Base-by-base conservation (phyloP, 2,113 vertebrate species). In the Sylvia atricapilla region DNA sequence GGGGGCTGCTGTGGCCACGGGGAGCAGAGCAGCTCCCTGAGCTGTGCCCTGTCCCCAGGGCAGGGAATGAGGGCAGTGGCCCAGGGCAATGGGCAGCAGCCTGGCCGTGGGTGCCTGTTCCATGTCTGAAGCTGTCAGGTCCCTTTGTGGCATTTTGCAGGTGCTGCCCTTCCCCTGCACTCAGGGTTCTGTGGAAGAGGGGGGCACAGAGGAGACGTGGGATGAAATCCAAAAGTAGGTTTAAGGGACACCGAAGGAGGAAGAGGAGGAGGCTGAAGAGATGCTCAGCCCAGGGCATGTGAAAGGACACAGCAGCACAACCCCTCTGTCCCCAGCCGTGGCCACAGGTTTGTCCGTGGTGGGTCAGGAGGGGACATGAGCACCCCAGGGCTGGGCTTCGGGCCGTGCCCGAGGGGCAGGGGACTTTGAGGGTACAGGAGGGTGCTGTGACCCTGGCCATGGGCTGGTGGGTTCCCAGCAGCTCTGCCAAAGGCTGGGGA, bases 361-460 rank as follows among this genome's bases (percentile, higher is more conserved):
- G 56, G 16, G 24, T 10, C 4, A 2, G 52, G 35, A 47, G 43
- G 59, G 79, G 28, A 15, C 25, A 0, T 2, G 72, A 17, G 18
- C 58, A n/a, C 25, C 33, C 25, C 7, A 1, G 35, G 30, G 25
- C 12, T 63, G 67, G 37, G 8, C 6, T 24, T 37, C 43, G 58
- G 49, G 80, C 66, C 18, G 39, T 74, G 39, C 41, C 63, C 3
- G 0, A 35, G 64, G 18, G 23, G 1, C 37, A 28, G 43, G 66
- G 68, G 18, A 2, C 2, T 0, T 46, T 82, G 9, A 27, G 30
- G 69, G 1, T 0, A 2, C 2, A 11, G 43, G 46, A 10, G 25
- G 33, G 20, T 16, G 41, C 47, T 56, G 72, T n/a, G 73, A 3
- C 56, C 30, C 19, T 11, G 55, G 13, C 43, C 7, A 0, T 0